These are phyloP conservation scores for Sclerodermus sp. DNA, from an alignment of 2,888 invertebrate genomes.

Conservation along the genomic window DNA sequence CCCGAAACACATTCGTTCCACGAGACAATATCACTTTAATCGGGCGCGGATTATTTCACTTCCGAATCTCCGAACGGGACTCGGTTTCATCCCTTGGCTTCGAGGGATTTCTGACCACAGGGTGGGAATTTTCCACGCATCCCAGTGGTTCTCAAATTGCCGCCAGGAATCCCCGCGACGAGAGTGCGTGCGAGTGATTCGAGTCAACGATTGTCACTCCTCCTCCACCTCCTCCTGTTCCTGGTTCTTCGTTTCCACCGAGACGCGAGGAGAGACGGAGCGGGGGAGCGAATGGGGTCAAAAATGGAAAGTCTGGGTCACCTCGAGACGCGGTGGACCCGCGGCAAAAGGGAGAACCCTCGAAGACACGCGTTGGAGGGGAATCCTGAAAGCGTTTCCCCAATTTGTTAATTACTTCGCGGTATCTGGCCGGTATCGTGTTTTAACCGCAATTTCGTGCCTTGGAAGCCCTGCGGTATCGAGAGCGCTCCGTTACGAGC, in stretches of 20 bases:
- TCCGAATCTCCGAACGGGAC: constrained; percentile 16
- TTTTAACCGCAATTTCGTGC: constrained; percentile 22
- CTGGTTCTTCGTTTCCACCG: no score
- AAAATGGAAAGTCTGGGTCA: no score
- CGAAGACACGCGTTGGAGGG: not conserved
- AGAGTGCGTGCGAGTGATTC: no score
- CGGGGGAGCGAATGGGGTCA: no score
- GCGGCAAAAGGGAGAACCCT: no score
- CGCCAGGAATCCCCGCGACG: no score
- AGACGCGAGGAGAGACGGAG: no score
- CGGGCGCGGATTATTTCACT: constrained; percentile 28
- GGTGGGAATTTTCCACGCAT: constrained; percentile 27
- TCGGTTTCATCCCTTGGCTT: constrained; percentile 13
- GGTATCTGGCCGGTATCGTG: constrained; percentile 12
- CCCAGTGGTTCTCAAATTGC: constrained; percentile 14
- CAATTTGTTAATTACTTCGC: constrained; percentile 31
- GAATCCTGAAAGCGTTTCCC: constrained; percentile 7
- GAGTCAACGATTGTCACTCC: no score
- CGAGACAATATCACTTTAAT: constrained; percentile 20
- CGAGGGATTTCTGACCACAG: constrained; percentile 27
- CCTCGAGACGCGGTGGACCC: no score
- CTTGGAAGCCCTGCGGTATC: not conserved
- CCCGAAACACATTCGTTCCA: not conserved
- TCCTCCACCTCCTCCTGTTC: no score
- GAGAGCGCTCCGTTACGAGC: constrained; percentile 18